These are phyloP conservation scores for Muricea muricata DNA, from an alignment of 92 coral and sea anemone genomes.

Conservation along the genomic window DNA sequence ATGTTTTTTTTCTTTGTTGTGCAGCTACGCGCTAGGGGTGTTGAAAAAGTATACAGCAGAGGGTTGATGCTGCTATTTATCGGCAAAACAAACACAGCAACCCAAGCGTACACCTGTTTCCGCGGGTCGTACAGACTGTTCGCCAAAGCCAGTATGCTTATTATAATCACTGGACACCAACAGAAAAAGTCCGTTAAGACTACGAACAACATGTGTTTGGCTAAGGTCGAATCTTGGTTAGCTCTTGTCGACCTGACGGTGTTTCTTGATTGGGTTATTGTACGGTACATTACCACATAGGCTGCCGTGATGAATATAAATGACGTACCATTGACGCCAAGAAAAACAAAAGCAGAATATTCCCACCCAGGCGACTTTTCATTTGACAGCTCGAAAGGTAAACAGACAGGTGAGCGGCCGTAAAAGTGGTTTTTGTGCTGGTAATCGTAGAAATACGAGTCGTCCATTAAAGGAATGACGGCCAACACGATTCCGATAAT, in stretches of 20 bases:
- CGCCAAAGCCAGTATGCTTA: slow-evolving; percentile 74
- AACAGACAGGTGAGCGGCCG: slow-evolving; percentile 37
- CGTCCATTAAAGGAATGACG: neutral
- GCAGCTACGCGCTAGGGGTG: neutral
- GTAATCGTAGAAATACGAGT: slow-evolving; percentile 13
- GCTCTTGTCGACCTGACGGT: slow-evolving; percentile 76
- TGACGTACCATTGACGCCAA: slow-evolving; percentile 32
- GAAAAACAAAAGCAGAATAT: slow-evolving; percentile 15
- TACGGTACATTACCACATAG: slow-evolving; percentile 3
- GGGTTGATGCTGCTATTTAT: slow-evolving; percentile 86
- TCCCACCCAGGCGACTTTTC: slow-evolving; percentile 75
- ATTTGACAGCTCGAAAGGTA: slow-evolving; percentile 58
- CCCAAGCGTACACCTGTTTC: slow-evolving; percentile 83
- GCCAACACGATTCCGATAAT: neutral
- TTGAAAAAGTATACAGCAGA: slow-evolving; percentile 82
- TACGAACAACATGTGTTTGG: slow-evolving; percentile 77
- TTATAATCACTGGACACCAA: slow-evolving; percentile 94
- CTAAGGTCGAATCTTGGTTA: slow-evolving; percentile 72
- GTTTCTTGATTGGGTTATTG: slow-evolving; percentile 53
- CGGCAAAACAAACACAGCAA: slow-evolving; percentile 92
- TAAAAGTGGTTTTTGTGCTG: slow-evolving; percentile 29
- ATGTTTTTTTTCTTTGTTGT: neutral
- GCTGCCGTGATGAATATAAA: slow-evolving; percentile 20
- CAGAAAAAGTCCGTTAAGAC: slow-evolving; percentile 83
- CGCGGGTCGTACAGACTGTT: slow-evolving; percentile 78